phyloP scores from a whole-genome alignment of 1,140 invertebrate species.

The Drosophila bocki region DNA sequence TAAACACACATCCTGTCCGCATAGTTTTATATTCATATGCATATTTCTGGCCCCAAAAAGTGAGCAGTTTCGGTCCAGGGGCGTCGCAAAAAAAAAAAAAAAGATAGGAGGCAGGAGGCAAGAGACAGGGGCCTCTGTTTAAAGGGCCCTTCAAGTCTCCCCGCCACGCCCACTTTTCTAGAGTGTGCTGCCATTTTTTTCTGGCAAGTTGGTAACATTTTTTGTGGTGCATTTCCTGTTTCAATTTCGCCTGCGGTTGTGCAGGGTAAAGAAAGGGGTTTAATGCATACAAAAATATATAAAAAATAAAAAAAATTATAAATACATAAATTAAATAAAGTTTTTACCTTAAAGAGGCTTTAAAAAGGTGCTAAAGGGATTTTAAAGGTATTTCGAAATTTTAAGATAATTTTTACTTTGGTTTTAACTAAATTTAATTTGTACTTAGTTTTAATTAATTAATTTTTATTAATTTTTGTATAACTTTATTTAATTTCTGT shows the following conservation, averaged over 20 bases:
- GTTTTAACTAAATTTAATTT: too few relatives aligned
- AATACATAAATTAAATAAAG: neutral
- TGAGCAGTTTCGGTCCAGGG: slow-evolving; percentile 38
- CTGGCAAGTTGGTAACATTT: slow-evolving; percentile 11
- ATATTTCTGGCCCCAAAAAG: slow-evolving; percentile 53
- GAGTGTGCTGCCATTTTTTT: slow-evolving; percentile 41
- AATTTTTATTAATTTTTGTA: too few relatives aligned
- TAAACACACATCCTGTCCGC: slow-evolving; percentile 54
- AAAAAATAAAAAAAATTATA: neutral
- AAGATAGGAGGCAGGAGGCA: neutral
- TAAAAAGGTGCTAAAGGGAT: neutral
- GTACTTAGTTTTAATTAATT: too few relatives aligned
- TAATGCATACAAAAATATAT: neutral
- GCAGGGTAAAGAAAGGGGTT: neutral
- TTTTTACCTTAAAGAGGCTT: neutral
- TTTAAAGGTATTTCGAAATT: neutral
- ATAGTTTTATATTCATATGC: slow-evolving; percentile 82
- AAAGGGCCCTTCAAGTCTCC: slow-evolving; percentile 57
- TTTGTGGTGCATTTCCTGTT: slow-evolving; percentile 34
- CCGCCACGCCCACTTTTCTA: slow-evolving; percentile 15
- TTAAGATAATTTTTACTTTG: too few relatives aligned
- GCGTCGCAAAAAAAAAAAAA: neutral
- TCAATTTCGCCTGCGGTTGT: slow-evolving; percentile 35
- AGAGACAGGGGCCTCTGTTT: slow-evolving; percentile 44
- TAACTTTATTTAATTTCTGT: too few relatives aligned